These are phyloP conservation scores for Aphelinus atriplicis DNA, from an alignment of 1,140 invertebrate species.

Conservation along the genomic window DNA sequence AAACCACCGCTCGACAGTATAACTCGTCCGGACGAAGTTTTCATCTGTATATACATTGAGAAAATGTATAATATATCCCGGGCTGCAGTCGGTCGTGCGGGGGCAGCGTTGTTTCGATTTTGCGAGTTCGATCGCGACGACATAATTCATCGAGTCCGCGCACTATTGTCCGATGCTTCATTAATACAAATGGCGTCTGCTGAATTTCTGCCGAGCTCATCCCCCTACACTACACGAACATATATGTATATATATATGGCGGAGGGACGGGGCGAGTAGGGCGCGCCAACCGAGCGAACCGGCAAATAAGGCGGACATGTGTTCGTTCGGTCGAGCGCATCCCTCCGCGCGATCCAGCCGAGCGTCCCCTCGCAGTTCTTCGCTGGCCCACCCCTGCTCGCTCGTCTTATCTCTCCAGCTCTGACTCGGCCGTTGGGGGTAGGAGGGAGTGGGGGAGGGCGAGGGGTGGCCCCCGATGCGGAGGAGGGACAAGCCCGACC, in stretches of 20 bases:
- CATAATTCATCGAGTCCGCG: slow-evolving; percentile 66
- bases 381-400: background rate
- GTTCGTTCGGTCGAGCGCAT: slow-evolving; percentile 31
- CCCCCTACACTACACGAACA: slow-evolving; percentile 9
- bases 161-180: slow-evolving; percentile 64
- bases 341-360: slow-evolving; percentile 37
- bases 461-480: background rate
- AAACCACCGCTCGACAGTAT: too few relatives aligned
- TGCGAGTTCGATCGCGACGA: slow-evolving; percentile 63
- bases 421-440: background rate
- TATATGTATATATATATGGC: background rate
- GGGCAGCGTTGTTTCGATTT: slow-evolving; percentile 48
- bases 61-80: slow-evolving; percentile 14
- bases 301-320: slow-evolving; percentile 38
- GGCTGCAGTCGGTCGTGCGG: slow-evolving; percentile 7
- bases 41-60: background rate
- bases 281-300: background rate
- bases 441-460: background rate
- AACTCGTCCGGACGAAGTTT: slow-evolving; percentile 6
- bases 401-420: background rate
- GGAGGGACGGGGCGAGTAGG: background rate
- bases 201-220: slow-evolving; percentile 59
- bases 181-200: slow-evolving; percentile 68
- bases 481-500: slow-evolving; percentile 45
- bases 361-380: slow-evolving; percentile 41